Percentiles rank a stretch among this genome's conserved stretches.
Conservation (phyloP, 1,140 invertebrate genomes). For the Scaptomyza hsui region DNA sequence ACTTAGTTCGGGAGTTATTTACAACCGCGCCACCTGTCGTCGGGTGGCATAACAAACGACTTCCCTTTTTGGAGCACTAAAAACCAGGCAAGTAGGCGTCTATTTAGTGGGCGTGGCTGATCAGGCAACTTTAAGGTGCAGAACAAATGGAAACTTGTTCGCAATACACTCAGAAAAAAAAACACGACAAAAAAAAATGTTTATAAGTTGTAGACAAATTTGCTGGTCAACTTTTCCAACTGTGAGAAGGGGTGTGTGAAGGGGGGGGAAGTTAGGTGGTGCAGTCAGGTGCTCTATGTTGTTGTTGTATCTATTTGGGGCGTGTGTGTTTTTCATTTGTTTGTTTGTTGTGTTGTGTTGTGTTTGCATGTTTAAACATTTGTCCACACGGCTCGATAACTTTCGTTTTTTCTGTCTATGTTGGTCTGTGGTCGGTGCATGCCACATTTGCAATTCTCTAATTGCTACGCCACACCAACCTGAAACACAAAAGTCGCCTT, state of each 20-base stretch:
- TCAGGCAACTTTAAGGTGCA: conserved; percentile 35
- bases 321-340: conserved; percentile 6
- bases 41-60: conserved; percentile 52
- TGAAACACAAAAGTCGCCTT: conserved; percentile 9
- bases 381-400: conserved; percentile 64
- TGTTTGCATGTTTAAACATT: conserved; percentile 72
- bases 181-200: conserved; percentile 66
- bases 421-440: conserved; percentile 11
- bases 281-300: conserved; percentile 13
- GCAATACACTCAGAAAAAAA: conserved; percentile 27
- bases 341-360: conserved; percentile 12
- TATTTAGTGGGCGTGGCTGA: conserved; percentile 8
- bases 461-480: conserved; percentile 60
- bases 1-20: conserved; percentile 52
- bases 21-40: conserved; percentile 62
- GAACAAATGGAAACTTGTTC: conserved; percentile 71
- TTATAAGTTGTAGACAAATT: conserved; percentile 72
- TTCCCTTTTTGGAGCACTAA: conserved; percentile 54
- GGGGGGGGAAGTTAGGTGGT: background rate
- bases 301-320: conserved; percentile 21
- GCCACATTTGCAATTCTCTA: conserved; percentile 62
- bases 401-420: conserved; percentile 58
- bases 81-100: background rate
- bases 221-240: conserved; percentile 28
- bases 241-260: background rate